phyloP scores from a whole-genome alignment of 2,113 vertebrate genomes.

The Limnothrissa miodon region DNA sequence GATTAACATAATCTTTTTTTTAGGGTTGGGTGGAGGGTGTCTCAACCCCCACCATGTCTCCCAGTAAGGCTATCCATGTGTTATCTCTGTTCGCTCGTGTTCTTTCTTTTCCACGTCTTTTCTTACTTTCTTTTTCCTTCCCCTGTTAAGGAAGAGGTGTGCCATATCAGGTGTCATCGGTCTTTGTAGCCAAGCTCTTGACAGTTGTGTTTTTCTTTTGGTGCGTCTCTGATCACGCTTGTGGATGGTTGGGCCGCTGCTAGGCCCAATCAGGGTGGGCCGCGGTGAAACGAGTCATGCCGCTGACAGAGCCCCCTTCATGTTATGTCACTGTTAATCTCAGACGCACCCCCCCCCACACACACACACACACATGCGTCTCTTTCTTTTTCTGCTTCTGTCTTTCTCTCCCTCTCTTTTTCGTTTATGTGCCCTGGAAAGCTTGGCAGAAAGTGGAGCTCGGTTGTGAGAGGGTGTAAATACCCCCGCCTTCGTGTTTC shows the following conservation, averaged over 20 bases:
- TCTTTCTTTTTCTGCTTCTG: not conserved
- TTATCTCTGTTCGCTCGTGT: conserved; percentile 59
- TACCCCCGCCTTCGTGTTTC: conserved; percentile 68
- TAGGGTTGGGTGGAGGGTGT: not conserved
- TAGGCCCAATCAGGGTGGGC: conserved; percentile 82
- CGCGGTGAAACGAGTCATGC: conserved; percentile 81
- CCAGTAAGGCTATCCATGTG: conserved; percentile 96
- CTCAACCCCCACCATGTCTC: conserved; percentile 59
- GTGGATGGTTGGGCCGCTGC: conserved; percentile 80
- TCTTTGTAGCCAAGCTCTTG: conserved; percentile 85
- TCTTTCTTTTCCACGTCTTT: conserved; percentile 44
- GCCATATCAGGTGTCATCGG: conserved; percentile 75
- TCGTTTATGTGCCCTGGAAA: not conserved
- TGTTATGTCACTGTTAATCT: conserved; percentile 82
- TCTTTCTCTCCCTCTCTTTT: not conserved
- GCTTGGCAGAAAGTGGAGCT: conserved; percentile 30
- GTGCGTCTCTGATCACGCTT: conserved; percentile 92
- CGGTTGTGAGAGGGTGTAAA: conserved; percentile 49
- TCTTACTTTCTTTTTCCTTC: conserved; percentile 50
- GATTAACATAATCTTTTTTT: conserved; percentile 95
- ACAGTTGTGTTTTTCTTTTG: conserved; percentile 91
- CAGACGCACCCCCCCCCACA: conserved; percentile 67
- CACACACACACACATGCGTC: conserved; percentile 43
- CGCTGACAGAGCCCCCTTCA: conserved; percentile 83
- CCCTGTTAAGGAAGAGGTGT: conserved; percentile 82